These are phyloP conservation scores for Pseudococcus longispinus DNA, from an alignment of 2,888 invertebrate species.

Conservation along the genomic window DNA sequence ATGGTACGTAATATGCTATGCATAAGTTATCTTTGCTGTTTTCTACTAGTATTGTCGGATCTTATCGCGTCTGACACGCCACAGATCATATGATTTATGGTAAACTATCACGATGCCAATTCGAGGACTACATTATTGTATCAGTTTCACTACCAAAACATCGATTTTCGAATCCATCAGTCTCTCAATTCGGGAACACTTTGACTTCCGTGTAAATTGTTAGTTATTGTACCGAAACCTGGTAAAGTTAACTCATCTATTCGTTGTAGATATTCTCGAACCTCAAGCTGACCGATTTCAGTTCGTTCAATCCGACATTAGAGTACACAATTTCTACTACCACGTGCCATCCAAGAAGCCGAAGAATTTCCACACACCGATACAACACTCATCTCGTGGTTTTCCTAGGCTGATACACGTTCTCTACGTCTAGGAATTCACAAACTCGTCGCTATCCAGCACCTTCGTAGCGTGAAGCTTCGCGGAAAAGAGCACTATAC, in stretches of 20 bases:
- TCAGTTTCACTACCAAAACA: not conserved
- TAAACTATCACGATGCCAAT: not conserved
- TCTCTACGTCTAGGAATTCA: not conserved
- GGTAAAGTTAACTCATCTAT: not conserved
- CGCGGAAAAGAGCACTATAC: conserved; percentile 11
- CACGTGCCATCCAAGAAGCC: not conserved
- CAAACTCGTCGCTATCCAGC: not conserved
- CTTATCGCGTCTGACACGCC: not conserved
- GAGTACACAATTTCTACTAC: too few species aligned
- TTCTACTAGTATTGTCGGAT: not conserved
- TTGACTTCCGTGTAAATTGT: too few species aligned
- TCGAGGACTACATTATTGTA: too few species aligned
- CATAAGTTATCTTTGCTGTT: not conserved
- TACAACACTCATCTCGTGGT: not conserved
- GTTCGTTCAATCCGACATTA: too few species aligned
- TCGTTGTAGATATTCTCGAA: not conserved
- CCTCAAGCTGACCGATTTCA: too few species aligned
- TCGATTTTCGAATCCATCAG: too few species aligned
- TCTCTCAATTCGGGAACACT: not conserved
- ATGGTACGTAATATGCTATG: not conserved
- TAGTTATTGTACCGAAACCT: not conserved
- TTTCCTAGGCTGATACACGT: not conserved
- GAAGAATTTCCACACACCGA: not conserved
- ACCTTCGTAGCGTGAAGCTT: not conserved
- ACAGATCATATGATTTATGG: not conserved